Evolutionary conservation across 2,113 vertebrate species (phyloP).

Genomic region (Clinocottus analis): DNA sequence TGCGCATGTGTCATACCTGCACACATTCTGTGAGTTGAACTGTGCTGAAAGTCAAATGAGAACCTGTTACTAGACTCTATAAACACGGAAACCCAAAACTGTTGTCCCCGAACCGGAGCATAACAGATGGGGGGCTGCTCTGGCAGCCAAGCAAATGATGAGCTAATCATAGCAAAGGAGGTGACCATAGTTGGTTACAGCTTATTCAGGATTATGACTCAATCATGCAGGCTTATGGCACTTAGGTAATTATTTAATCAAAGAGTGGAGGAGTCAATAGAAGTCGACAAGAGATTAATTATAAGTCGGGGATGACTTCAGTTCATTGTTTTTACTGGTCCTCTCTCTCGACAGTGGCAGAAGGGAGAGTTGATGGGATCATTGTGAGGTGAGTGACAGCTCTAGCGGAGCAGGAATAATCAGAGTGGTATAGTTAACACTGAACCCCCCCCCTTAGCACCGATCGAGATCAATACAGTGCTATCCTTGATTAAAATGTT

Average conservation of each 20-base stretch:
- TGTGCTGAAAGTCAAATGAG: slow-evolving; percentile 49
- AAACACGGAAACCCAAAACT: slow-evolving; percentile 50
- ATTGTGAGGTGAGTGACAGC: slow-evolving; percentile 74
- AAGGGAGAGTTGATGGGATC: slow-evolving; percentile 66
- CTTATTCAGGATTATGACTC: slow-evolving; percentile 83
- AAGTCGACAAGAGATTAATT: slow-evolving; percentile 81
- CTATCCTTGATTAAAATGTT: slow-evolving; percentile 70
- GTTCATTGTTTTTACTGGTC: slow-evolving; percentile 67
- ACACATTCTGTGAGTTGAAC: slow-evolving; percentile 18
- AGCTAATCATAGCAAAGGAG: slow-evolving; percentile 61
- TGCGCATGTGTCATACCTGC: slow-evolving; percentile 30
- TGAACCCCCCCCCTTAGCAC: slow-evolving; percentile 17
- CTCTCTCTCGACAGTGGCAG: slow-evolving; percentile 45
- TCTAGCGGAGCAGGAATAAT: slow-evolving; percentile 66
- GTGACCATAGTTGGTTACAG: slow-evolving; percentile 72
- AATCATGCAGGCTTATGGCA: slow-evolving; percentile 78
- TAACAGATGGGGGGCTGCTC: slow-evolving; percentile 58
- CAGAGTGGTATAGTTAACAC: slow-evolving; percentile 61
- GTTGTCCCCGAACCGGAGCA: slow-evolving; percentile 48
- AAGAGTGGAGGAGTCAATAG: slow-evolving; percentile 80
- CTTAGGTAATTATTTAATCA: slow-evolving; percentile 85
- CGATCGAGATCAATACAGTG: slow-evolving; percentile 59
- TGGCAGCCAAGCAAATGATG: slow-evolving; percentile 60
- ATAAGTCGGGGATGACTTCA: slow-evolving; percentile 72
- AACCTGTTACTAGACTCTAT: slow-evolving; percentile 41